phyloP scores from a whole-genome alignment of 2,113 vertebrate species.

The Grallaria varia region DNA sequence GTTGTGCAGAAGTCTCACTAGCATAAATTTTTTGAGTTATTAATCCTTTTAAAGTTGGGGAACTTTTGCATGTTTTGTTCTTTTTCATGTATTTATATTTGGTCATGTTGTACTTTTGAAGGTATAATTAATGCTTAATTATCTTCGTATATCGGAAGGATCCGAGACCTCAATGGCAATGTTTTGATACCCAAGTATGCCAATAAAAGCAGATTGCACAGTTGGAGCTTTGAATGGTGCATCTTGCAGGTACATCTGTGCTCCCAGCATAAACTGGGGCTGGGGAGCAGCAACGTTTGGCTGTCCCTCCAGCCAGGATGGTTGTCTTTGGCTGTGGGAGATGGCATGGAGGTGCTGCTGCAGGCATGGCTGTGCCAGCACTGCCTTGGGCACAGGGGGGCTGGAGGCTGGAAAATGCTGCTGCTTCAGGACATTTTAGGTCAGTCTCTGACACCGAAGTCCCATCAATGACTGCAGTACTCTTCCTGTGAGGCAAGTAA shows the following conservation, averaged over 20 bases:
- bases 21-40: neutral
- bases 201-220: constrained; percentile 66
- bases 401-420: neutral
- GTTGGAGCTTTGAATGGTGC: constrained; percentile 51
- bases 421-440: neutral
- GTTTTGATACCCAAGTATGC: constrained; percentile 55
- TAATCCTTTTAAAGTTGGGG: constrained; percentile 28
- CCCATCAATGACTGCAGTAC: neutral
- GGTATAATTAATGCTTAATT: neutral
- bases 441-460: neutral
- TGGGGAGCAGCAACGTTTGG: neutral
- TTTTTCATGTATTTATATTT: constrained; percentile 65
- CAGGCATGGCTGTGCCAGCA: neutral
- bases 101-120: constrained; percentile 17
- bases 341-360: neutral
- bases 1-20: neutral
- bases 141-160: constrained; percentile 7
- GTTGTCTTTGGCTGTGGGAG: neutral
- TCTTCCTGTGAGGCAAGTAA: neutral
- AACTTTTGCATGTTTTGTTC: constrained; percentile 67
- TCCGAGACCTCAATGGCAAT: constrained; percentile 34
- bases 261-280: neutral
- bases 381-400: fast-evolving
- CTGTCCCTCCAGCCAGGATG: neutral
- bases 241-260: neutral